Base-by-base conservation (phyloP, 2,888 invertebrate genomes). In the Hirtodrosophila cameraria region DNA sequence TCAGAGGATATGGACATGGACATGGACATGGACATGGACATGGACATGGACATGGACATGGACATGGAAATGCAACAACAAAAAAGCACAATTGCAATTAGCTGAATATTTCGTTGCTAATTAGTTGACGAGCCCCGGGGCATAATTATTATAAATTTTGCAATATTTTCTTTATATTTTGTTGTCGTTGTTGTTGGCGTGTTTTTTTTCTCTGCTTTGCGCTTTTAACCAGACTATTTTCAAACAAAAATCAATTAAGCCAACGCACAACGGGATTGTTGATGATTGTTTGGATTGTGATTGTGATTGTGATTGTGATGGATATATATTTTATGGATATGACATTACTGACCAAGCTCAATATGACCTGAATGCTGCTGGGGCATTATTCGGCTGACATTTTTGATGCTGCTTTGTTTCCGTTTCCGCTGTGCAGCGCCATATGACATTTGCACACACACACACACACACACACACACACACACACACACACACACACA, bases 371-470 rank as follows among this genome's bases (percentile, higher is more conserved):
- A 30, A 48, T 45, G 20, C 18, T 8, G 33, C 12, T 18, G 13
- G 12, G 35, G 60, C 48, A 55, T 49, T 65, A 70, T 65, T 38
- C n/a, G 66, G 58, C 50, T 27, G 71, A 42, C 61, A 73, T 73
- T 67, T 70, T 57, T 65, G 67, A 70, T 68, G 76, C 64, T 65
- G 79, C 61, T 79, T 79, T 79, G 79, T 79, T 82, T 79, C 79
- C 79, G 77, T 74, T 81, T 79, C 79, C 79, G 83, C 61, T 75
- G 62, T 39, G 59, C 45, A 43, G 60, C 45, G 48, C 3, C 18
- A 20, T 20, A 67, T 65, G 82, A 67, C 73, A 73, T 63, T 64
- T 64, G 82, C 48, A 23, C 23, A 23, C 6, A 6, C 23, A 23
- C 23, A 23, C 23, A 23, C 3, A 23, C 23, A 6, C 23, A 23